Base-by-base conservation (phyloP, 2,888 invertebrate genomes). In the Hybos culiciformis region DNA sequence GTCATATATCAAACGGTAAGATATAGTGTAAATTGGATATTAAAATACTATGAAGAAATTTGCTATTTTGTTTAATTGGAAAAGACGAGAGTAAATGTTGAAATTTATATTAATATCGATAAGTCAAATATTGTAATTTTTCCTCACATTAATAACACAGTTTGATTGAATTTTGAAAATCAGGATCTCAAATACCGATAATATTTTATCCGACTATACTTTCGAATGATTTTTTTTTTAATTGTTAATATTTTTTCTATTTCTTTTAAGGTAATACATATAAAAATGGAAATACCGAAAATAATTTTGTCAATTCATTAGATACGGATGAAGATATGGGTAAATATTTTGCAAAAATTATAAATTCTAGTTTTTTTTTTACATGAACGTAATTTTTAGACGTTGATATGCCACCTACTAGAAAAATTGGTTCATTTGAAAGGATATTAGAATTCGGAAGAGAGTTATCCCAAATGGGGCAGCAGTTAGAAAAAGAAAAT, bases 391-490 rank as follows among this genome's bases (percentile, higher is more conserved):
- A 44, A 20, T 34, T 41, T 43, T 6, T 42, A 66, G 66, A 66
- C 50, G 59, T 66, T 20, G 67, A 67, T 50, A 48, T 61, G 36
- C 57, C 58, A 49, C 63, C 66, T 46, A 58, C 62, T 34, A 60
- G 59, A 46, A 67, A 61, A 55, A 59, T 58, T 51, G 60, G 61
- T n/a, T 19, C 36, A n/a, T 36, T 94, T 50, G 91, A 94, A 68
- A 79, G 87, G 56, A 92, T 96, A 78, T 72, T 96, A 53, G 83
- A 90, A 59, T 96, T 93, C 68, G 96, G 96, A 17, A 78, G 86
- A 55, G 93, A 94, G 61, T 74, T 96, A 51, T 90, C 92, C 66
- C 80, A 84, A 53, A 85, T 93, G 79, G 91, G 90, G 62, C 83
- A 86, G 61, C 76, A 78, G 53, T 69, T 94, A 53, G 77, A 81